phyloP scores from a whole-genome alignment of 2,888 invertebrate genomes.

The Acheta domesticus region DNA sequence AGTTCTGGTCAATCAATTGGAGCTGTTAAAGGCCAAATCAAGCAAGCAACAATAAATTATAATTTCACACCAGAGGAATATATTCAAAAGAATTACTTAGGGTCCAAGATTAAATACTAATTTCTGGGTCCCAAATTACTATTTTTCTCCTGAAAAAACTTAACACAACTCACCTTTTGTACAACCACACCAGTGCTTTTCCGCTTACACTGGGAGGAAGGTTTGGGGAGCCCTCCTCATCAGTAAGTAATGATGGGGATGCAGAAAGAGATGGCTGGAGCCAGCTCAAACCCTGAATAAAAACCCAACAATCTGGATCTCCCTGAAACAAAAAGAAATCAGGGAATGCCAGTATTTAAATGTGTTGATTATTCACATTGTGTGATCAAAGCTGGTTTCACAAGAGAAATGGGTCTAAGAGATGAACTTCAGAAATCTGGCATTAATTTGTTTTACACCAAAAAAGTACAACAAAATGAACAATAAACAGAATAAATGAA shows the following conservation, averaged over 20 bases:
- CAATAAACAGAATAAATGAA: too few species aligned
- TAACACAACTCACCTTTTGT: slow-evolving; percentile 45
- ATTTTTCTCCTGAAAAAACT: too few species aligned
- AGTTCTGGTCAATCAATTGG: too few species aligned
- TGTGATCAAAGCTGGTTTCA: neutral
- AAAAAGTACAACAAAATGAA: too few species aligned
- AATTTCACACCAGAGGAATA: too few species aligned
- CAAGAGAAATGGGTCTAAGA: neutral
- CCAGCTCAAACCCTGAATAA: slow-evolving; percentile 60
- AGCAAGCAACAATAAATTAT: too few species aligned
- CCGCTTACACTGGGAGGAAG: slow-evolving; percentile 50
- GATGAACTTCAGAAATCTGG: neutral
- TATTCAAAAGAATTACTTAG: too few species aligned
- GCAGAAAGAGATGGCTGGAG: slow-evolving; percentile 54
- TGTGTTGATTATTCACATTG: neutral
- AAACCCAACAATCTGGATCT: slow-evolving; percentile 53
- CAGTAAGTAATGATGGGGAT: slow-evolving; percentile 50
- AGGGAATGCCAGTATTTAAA: neutral
- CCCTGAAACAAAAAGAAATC: slow-evolving; percentile 47
- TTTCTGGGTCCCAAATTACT: too few species aligned
- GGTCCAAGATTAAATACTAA: too few species aligned
- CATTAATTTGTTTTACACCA: too few species aligned
- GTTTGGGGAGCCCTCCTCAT: slow-evolving; percentile 47
- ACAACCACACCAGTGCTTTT: slow-evolving; percentile 55
- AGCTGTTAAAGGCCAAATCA: too few species aligned